These are phyloP conservation scores for Drosophila glabriapex DNA, from an alignment of 2,888 invertebrate species.

Conservation along the genomic window DNA sequence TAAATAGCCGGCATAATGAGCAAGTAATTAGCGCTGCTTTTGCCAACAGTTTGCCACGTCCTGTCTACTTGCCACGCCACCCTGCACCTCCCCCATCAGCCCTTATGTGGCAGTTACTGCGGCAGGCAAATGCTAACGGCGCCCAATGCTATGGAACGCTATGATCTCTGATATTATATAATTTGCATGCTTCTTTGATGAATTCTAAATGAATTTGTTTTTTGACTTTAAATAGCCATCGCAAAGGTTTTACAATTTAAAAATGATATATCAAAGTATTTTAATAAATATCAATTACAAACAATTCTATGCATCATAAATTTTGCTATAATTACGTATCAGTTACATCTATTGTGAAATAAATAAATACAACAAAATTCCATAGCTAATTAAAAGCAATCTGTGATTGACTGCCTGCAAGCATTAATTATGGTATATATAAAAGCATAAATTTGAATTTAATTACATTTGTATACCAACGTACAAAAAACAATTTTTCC, in stretches of 20 bases:
- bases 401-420: neutral
- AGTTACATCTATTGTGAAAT: neutral
- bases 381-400: slow-evolving; percentile 7
- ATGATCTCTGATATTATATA: slow-evolving; percentile 36
- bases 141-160: slow-evolving; percentile 13
- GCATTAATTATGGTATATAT: slow-evolving; percentile 1
- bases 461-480: slow-evolving; percentile 20
- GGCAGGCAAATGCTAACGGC: slow-evolving; percentile 22
- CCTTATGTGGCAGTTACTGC: slow-evolving; percentile 20
- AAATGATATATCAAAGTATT: slow-evolving; percentile 3
- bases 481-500: neutral
- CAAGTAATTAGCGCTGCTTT: slow-evolving; percentile 80
- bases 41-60: slow-evolving; percentile 60
- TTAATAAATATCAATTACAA: slow-evolving; percentile 18
- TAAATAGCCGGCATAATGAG: slow-evolving; percentile 82
- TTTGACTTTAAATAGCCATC: neutral
- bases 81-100: neutral
- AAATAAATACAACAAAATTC: neutral
- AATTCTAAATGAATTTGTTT: slow-evolving; percentile 1
- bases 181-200: slow-evolving; percentile 36
- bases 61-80: slow-evolving; percentile 21
- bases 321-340: neutral
- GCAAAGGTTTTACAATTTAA: neutral
- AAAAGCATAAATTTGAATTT: slow-evolving; percentile 8
- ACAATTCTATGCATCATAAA: neutral